Evolutionary conservation across 2,888 invertebrate genomes (phyloP).

Genomic region (Brassicogethes aeneus): DNA sequence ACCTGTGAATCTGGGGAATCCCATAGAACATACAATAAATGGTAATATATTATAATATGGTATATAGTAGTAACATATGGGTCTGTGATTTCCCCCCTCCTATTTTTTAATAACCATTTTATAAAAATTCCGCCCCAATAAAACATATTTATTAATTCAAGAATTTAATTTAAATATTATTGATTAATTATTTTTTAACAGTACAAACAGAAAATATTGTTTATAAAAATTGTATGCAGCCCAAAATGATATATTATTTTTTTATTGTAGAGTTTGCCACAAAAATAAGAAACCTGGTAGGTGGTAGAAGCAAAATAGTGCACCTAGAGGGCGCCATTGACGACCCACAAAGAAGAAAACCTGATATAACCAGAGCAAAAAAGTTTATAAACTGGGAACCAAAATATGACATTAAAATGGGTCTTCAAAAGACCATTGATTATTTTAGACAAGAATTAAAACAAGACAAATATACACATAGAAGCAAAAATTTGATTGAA

Average conservation of each 20-base stretch:
- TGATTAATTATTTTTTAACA: neutral
- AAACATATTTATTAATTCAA: too few species aligned
- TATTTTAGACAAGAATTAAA: slow-evolving; percentile 88
- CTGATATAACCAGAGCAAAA: slow-evolving; percentile 86
- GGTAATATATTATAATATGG: slow-evolving; percentile 41
- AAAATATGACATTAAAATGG: slow-evolving; percentile 75
- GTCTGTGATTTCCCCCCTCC: too few species aligned
- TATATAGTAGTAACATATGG: neutral
- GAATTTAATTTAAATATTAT: neutral
- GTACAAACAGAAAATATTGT: neutral
- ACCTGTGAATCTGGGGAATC: slow-evolving; percentile 96
- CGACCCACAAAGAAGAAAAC: slow-evolving; percentile 90
- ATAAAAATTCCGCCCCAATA: too few species aligned
- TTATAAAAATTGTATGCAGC: neutral
- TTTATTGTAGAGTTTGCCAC: slow-evolving; percentile 67
- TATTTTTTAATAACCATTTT: too few species aligned
- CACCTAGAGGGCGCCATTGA: slow-evolving; percentile 85
- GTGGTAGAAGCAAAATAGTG: slow-evolving; percentile 75
- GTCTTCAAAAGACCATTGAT: slow-evolving; percentile 83
- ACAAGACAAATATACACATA: slow-evolving; percentile 49
- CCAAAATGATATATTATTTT: slow-evolving; percentile 6
- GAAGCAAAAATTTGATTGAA: slow-evolving; percentile 31
- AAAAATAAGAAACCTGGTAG: slow-evolving; percentile 76
- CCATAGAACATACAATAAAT: slow-evolving; percentile 93
- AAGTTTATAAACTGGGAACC: slow-evolving; percentile 86